Percentiles rank a stretch among this genome's conserved stretches.
Evolutionary conservation across 2,113 vertebrate species (phyloP).

Genomic region (Camelus bactrianus): DNA sequence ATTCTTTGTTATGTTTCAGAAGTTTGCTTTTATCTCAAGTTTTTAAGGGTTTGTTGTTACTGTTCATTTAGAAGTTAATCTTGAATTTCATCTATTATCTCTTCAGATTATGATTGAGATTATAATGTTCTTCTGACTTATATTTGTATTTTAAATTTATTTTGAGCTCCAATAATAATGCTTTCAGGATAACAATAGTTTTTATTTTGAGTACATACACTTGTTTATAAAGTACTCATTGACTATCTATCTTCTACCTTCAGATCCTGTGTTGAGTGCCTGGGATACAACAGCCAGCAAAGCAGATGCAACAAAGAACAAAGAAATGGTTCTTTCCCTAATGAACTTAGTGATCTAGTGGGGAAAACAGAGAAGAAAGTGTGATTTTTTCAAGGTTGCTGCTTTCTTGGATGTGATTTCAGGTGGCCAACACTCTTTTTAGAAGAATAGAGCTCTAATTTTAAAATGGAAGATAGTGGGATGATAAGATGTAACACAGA

Average conservation of each 20-base stretch:
- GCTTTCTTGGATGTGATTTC: neutral
- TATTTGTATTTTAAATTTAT: neutral
- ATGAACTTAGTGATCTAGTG: neutral
- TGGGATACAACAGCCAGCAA: neutral
- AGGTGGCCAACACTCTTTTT: neutral
- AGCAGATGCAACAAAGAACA: neutral
- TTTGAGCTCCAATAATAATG: neutral
- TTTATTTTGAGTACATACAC: constrained; percentile 1
- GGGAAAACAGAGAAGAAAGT: neutral
- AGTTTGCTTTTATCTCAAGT: constrained; percentile 39
- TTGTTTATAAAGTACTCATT: neutral
- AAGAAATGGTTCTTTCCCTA: neutral
- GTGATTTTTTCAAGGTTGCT: neutral
- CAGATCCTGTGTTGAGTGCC: neutral
- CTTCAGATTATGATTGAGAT: neutral
- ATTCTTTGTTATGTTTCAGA: neutral
- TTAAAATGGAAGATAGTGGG: neutral
- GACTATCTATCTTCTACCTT: neutral
- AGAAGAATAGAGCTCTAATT: neutral
- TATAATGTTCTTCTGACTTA: neutral
- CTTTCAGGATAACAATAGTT: neutral
- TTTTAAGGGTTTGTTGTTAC: constrained; percentile 17
- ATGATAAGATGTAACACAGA: neutral
- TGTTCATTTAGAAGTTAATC: constrained; percentile 1
- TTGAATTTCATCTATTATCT: neutral